These are phyloP conservation scores for Trichechus manatus DNA, from an alignment of 2,113 vertebrate species.

Conservation along the genomic window DNA sequence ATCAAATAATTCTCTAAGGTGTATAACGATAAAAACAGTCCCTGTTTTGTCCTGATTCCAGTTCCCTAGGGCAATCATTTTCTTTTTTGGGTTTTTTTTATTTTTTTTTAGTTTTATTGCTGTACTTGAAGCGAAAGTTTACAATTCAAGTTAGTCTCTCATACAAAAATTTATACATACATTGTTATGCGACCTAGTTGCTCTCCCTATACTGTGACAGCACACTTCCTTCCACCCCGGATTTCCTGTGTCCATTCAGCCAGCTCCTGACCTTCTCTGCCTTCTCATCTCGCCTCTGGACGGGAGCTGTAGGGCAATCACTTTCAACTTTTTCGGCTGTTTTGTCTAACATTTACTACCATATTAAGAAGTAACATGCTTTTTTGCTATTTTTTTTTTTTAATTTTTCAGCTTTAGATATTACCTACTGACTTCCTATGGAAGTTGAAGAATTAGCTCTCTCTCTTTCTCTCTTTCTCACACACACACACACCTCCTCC, in stretches of 20 bases:
- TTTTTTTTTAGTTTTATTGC: too few relatives aligned
- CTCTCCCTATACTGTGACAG: too few relatives aligned
- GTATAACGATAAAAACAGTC: background rate
- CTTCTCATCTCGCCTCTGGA: too few relatives aligned
- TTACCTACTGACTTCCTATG: conserved; percentile 6
- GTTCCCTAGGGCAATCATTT: conserved; percentile 6
- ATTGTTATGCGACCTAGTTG: too few relatives aligned
- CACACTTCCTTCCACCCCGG: too few relatives aligned
- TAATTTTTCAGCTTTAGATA: background rate
- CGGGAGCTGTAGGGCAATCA: background rate
- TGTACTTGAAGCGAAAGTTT: too few relatives aligned
- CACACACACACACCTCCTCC: background rate
- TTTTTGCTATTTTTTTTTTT: background rate
- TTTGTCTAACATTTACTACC: background rate
- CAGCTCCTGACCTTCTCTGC: too few relatives aligned
- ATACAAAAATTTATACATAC: too few relatives aligned
- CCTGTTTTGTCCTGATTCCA: background rate
- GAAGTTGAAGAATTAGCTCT: conserved; percentile 18
- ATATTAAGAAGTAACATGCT: conserved; percentile 30
- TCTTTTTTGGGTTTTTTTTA: too few relatives aligned
- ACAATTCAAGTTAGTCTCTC: too few relatives aligned
- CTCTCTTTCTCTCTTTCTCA: background rate
- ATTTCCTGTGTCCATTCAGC: too few relatives aligned
- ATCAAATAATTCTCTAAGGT: conserved; percentile 33
- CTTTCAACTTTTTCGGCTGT: background rate